Evolutionary conservation across 2,113 vertebrate genomes (phyloP), one percentile per base, ranked within the genome.

Genomic region (Mastomys natalensis): DNA sequence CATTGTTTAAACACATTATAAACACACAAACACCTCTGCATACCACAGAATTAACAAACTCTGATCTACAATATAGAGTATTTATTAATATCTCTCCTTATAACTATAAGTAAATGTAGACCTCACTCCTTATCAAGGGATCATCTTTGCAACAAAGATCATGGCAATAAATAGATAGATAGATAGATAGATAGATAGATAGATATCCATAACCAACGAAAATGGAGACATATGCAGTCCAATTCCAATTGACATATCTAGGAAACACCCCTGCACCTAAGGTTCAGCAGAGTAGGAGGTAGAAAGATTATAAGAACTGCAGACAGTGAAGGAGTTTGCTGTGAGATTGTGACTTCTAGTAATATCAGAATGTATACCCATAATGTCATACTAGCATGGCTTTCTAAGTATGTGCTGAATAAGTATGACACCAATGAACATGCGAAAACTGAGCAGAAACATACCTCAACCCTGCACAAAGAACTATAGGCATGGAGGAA

Each of bases 1-100:
- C 22, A 87, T 29, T 93, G 58, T 77, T 91, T 93, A 84, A 85
- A 89, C 7, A 81, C 34, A 74, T 6, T 53, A 55, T 51, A 40
- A 22, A 10, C 21, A 40, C 22, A 10, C 19, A 73, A 40, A 22
- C 17, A 73, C 55, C 21, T 93, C 64, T 94, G 60, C 92, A 60
- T 7, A 81, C 74, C 45, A 53, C 45, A n/a, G 94, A 94, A 80
- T 58, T 70, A 64, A 66, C 19, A 87, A 94, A 76, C 60, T 62
- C 16, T 31, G 74, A 66, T 37, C 64, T 87, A 55, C 0, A 74
- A 15, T 80, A 74, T 40, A 58, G 19, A 40, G 37, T 82, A 29
- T 26, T 60, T 3, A 40, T 4, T 43, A 74, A 74, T 21, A 88
- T 86, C 45, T 45, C 73, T 76, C 12, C 24, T 78, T 34, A 17